phyloP scores from a whole-genome alignment of 2,888 invertebrate species.

The Reticulitermes lucifugus region DNA sequence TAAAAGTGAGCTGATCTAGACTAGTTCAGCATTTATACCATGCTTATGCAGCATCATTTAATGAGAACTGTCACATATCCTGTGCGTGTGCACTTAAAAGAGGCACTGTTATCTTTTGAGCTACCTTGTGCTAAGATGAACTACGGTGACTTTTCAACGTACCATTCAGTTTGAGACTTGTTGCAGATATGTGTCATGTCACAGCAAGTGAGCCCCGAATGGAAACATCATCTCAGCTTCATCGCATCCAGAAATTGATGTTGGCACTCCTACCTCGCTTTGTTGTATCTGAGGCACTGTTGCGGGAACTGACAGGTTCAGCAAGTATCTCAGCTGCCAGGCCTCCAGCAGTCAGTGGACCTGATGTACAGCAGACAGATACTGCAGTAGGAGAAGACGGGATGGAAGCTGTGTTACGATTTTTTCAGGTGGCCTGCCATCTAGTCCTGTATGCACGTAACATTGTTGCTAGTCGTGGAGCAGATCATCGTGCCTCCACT shows the following conservation, averaged over 20 bases:
- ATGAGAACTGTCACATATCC: no score
- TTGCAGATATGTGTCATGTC: conserved; percentile 46
- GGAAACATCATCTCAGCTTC: conserved; percentile 61
- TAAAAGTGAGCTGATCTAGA: no score
- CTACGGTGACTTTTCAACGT: no score
- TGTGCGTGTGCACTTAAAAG: no score
- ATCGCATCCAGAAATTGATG: conserved; percentile 80
- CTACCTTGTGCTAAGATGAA: no score
- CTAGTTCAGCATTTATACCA: no score
- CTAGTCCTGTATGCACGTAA: conserved; percentile 78
- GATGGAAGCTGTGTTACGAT: conserved; percentile 51
- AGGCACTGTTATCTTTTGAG: no score
- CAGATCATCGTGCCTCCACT: conserved; percentile 67
- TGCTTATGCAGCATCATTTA: no score
- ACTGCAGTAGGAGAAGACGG: conserved; percentile 27
- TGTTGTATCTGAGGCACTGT: conserved; percentile 63
- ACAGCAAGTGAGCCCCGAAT: conserved; percentile 52
- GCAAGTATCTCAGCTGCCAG: conserved; percentile 37
- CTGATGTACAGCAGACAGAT: neutral
- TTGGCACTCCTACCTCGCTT: conserved; percentile 81
- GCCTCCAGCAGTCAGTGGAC: conserved; percentile 49
- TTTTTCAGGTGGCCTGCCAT: conserved; percentile 76
- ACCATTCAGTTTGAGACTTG: neutral
- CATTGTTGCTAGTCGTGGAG: conserved; percentile 68
- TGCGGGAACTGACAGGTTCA: conserved; percentile 61